phyloP scores from a whole-genome alignment of 2,888 invertebrate species.

The Dorcus parallelipipedus region DNA sequence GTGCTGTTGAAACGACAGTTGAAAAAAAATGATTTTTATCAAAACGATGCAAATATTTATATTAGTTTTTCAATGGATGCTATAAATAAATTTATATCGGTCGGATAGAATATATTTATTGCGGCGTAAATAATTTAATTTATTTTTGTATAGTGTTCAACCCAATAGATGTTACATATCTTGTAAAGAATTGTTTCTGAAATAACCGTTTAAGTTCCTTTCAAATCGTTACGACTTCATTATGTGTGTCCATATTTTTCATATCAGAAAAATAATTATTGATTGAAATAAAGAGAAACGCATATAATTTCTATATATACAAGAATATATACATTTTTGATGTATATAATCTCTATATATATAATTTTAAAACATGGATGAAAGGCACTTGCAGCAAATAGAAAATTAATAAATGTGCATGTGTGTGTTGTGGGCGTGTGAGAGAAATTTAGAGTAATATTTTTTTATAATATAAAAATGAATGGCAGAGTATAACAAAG shows the following conservation, averaged over 20 bases:
- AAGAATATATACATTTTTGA: neutral
- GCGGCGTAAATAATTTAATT: slow-evolving; percentile 2
- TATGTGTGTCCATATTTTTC: slow-evolving; percentile 8
- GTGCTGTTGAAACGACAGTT: no score
- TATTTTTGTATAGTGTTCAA: slow-evolving; percentile 18
- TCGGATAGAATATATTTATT: slow-evolving; percentile 6
- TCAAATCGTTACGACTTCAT: neutral
- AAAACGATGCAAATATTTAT: no score
- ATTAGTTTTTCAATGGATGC: neutral
- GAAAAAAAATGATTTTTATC: no score
- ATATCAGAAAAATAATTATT: slow-evolving; percentile 7
- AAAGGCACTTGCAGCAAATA: neutral
- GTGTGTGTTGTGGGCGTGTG: slow-evolving; percentile 19
- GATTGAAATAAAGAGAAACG: no score
- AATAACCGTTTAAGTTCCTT: neutral
- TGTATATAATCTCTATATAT: slow-evolving; percentile 14
- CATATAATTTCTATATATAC: neutral
- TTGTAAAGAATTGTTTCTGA: slow-evolving; percentile 29
- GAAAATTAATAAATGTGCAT: slow-evolving; percentile 2
- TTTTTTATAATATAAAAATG: slow-evolving; percentile 38
- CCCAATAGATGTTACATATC: slow-evolving; percentile 45
- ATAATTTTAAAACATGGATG: slow-evolving; percentile 14
- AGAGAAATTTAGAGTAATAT: slow-evolving; percentile 36
- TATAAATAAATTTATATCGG: slow-evolving; percentile 6
- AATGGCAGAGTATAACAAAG: slow-evolving; percentile 38